Conservation (phyloP, 2,888 invertebrate genomes). For the Chaetogeoica ovagalla region DNA sequence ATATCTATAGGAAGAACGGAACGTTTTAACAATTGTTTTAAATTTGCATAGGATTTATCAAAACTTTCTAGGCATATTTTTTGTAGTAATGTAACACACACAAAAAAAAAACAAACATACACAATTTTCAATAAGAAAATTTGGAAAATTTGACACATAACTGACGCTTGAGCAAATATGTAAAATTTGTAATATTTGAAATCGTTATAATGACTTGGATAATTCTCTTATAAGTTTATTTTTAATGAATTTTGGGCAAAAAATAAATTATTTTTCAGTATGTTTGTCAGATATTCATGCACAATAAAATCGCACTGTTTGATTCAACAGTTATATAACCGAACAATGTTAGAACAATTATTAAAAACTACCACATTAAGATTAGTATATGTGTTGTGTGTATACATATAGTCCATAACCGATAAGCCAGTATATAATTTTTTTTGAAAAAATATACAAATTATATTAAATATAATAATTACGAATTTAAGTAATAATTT, state of each 20-base stretch:
- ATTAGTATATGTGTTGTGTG: conserved; percentile 8
- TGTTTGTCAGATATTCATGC: background rate
- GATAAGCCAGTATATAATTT: background rate
- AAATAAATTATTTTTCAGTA: conserved; percentile 3
- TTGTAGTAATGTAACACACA: background rate
- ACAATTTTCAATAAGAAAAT: conserved; percentile 23
- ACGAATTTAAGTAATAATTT: background rate
- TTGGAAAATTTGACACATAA: conserved; percentile 18
- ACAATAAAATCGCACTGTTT: background rate
- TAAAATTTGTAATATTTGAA: background rate
- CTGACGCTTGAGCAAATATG: conserved; percentile 38
- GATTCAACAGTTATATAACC: conserved; percentile 15
- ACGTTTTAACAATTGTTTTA: background rate
- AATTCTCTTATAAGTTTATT: background rate
- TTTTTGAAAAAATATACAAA: conserved; percentile 31
- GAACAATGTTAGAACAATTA: conserved; percentile 1
- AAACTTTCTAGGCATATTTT: conserved; percentile 1
- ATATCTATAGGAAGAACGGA: background rate
- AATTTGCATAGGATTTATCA: background rate
- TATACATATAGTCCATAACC: conserved; percentile 19
- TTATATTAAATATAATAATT: conserved; percentile 7
- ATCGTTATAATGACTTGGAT: background rate
- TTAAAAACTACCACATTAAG: conserved; percentile 20
- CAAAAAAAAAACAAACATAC: background rate
- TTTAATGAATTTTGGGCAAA: background rate